phyloP scores from a whole-genome alignment of 35 echinoderm and acorn worm species.

The Diadema setosum region DNA sequence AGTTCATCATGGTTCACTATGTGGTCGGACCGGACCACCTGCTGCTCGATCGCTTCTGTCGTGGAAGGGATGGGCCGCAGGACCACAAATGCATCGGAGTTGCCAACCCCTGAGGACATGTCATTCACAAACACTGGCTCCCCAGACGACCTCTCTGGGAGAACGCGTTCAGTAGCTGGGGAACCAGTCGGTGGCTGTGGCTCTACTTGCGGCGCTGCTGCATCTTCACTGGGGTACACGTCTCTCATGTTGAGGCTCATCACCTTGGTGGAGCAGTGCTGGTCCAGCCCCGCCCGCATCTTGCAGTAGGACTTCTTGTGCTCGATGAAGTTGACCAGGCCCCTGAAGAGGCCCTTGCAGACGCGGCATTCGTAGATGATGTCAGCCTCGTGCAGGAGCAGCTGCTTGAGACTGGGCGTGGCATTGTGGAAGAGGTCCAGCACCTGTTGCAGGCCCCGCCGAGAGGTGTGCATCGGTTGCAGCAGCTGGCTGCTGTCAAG shows the following conservation, averaged over 20 bases:
- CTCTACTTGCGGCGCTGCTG: slow-evolving; percentile 56
- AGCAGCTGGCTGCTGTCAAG: slow-evolving; percentile 23
- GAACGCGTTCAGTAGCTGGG: not conserved
- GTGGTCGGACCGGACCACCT: slow-evolving; percentile 68
- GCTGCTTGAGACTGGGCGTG: slow-evolving; percentile 62
- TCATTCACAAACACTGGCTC: not conserved
- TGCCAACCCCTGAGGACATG: not conserved
- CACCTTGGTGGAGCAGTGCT: not conserved
- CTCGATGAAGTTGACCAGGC: slow-evolving; percentile 88
- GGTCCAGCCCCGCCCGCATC: slow-evolving; percentile 19
- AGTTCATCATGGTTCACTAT: slow-evolving; percentile 74
- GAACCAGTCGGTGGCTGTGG: not conserved
- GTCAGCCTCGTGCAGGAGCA: slow-evolving; percentile 84
- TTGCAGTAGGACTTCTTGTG: slow-evolving; percentile 92
- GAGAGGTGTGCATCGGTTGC: slow-evolving; percentile 25
- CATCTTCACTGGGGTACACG: slow-evolving; percentile 57
- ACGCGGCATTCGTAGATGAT: slow-evolving; percentile 87
- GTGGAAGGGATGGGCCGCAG: slow-evolving; percentile 67
- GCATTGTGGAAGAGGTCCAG: slow-evolving; percentile 58
- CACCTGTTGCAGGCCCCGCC: slow-evolving; percentile 47
- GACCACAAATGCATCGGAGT: slow-evolving; percentile 31
- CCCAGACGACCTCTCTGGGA: not conserved
- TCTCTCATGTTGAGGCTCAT: slow-evolving; percentile 46
- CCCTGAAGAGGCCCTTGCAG: slow-evolving; percentile 85
- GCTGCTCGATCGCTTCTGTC: slow-evolving; percentile 79